Evolutionary conservation across 2,113 vertebrate species (phyloP).

Genomic region (Corvus moneduloides): DNA sequence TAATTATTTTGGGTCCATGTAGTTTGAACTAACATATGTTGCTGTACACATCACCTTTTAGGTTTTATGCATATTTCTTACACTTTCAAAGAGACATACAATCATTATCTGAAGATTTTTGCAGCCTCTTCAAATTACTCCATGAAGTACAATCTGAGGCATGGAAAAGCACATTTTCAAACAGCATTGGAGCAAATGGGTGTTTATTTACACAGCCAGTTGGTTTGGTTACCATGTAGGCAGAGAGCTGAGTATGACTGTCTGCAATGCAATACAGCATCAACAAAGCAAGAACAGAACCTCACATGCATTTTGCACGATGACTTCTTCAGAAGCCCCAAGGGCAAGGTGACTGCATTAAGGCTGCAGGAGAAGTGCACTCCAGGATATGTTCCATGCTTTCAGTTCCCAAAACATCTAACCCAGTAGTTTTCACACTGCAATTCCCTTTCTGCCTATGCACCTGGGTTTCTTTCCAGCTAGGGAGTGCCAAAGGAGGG

Average conservation of each 20-base stretch:
- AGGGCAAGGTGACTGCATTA: not conserved
- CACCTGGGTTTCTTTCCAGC: constrained; percentile 23
- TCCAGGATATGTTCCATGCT: not conserved
- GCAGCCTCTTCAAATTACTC: not conserved
- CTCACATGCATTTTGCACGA: not conserved
- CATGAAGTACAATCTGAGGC: not conserved
- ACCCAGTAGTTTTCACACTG: not conserved
- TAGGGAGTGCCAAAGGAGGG: constrained; percentile 15
- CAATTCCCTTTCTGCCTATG: not conserved
- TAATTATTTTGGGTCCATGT: not conserved
- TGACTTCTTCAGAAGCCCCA: not conserved
- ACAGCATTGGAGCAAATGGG: not conserved
- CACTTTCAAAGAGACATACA: not conserved
- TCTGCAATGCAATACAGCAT: not conserved
- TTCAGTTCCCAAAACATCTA: not conserved
- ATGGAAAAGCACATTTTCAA: not conserved
- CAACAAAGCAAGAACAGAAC: not conserved
- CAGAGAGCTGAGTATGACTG: not conserved
- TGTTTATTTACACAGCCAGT: not conserved
- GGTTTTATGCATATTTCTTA: not conserved
- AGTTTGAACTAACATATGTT: not conserved
- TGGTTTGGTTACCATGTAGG: not conserved
- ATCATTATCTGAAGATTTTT: not conserved
- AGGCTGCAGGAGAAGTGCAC: not conserved
- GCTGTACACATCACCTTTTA: not conserved